phyloP scores from a whole-genome alignment of 2,113 vertebrate genomes.

The Labeo catla region DNA sequence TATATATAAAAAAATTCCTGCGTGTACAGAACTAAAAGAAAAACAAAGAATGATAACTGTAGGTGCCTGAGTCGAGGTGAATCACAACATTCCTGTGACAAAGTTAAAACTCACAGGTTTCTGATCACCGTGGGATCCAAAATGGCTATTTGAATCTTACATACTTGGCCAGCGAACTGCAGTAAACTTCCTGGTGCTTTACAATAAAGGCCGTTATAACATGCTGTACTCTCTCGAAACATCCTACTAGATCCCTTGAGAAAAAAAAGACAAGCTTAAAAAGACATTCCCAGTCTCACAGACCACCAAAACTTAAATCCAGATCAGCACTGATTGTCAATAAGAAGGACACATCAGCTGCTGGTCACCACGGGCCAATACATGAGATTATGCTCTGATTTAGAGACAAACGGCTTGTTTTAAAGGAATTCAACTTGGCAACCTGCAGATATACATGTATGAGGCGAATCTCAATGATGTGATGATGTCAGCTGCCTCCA shows the following conservation, averaged over 20 bases:
- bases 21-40: conserved; percentile 42
- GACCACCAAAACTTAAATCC: background rate
- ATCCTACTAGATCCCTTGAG: background rate
- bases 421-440: conserved; percentile 3
- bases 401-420: background rate
- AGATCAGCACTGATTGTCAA: conserved; percentile 4
- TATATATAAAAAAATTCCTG: conserved; percentile 20
- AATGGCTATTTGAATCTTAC: conserved; percentile 34
- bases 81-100: background rate
- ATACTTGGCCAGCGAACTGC: background rate
- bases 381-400: background rate
- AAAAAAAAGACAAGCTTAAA: conserved; percentile 3
- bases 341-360: background rate
- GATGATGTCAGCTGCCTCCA: conserved; percentile 26
- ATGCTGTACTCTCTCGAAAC: background rate
- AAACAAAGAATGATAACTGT: conserved; percentile 13
- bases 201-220: background rate
- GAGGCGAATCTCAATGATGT: background rate
- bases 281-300: background rate
- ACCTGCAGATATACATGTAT: background rate
- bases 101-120: conserved; percentile 14
- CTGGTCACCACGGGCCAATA: background rate
- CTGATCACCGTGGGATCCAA: conserved; percentile 18
- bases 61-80: conserved; percentile 29
- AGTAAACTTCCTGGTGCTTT: background rate